Evolutionary conservation across 1,140 invertebrate species (phyloP), one percentile per base, ranked within the genome.

Genomic region (Drosophila athabasca): DNA sequence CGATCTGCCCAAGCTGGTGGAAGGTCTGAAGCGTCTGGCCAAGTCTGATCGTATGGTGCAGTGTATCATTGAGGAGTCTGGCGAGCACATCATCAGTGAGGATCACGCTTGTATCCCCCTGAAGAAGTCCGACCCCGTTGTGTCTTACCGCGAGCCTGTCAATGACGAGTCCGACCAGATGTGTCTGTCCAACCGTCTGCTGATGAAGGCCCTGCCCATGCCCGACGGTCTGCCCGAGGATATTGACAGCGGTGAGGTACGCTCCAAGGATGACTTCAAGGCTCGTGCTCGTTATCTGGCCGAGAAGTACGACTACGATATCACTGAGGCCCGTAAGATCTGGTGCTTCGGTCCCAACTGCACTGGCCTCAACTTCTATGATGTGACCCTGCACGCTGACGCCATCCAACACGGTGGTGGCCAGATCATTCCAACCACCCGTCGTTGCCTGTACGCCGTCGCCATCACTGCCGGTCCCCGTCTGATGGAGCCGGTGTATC

Each of bases 31-130:
- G 93, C 97, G 98, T 94, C 93, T 99, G 90, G 98, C 98, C 83
- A 99, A 99, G 93, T 99, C 99, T 48, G 99, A 99, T 95, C 99
- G 99, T 95, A 99, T 99, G 99, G 99, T 99, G 51, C 96, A 99
- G 94, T 99, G 98, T 94, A 98, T 99, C 92, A 99, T 98, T 93
- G 99, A 99, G 94, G 99, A 99, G 93, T 99, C 98, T 90, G 99
- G 99, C 69, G 99, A 99, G 92, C 98, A 99, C 93, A 99, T 99
- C 92, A 98, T 99, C 87, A 99, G 99, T 90, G 99, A 99, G 93
- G 99, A 99, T 93, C 99, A 99, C 91, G 99, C 99, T 84, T 98
- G 98, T 92, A 99, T 99, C 93, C 98, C 98, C 41, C 95, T 99
- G 85, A 99, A 99, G 93, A 99, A 99, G 92, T 99, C 98, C 49